Conservation (phyloP, 2,797 vertebrate species). For the Rhinogobio ventralis region DNA sequence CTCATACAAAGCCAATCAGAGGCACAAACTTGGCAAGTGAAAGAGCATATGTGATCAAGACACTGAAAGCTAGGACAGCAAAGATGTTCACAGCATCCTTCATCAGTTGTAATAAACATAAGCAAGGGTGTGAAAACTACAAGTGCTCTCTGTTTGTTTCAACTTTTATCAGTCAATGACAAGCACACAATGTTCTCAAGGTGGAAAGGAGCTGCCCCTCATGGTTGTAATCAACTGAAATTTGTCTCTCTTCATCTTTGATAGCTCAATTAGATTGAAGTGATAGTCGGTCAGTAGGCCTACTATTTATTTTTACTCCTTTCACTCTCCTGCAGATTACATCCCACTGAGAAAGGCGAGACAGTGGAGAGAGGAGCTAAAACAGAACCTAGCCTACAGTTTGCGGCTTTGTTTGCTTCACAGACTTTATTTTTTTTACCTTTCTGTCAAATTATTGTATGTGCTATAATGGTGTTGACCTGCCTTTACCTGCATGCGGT, state of each 20-base stretch:
- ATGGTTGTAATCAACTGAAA: constrained; percentile 20
- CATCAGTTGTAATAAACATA: constrained; percentile 23
- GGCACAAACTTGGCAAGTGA: constrained; percentile 30
- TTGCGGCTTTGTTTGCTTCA: constrained; percentile 40
- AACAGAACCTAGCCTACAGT: constrained; percentile 14
- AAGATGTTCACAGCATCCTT: constrained; percentile 18
- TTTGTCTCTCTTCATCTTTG: constrained; percentile 12
- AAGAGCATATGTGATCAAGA: constrained; percentile 49
- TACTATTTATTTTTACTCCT: constrained; percentile 7
- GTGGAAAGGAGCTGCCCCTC: neutral
- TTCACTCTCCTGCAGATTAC: constrained; percentile 13
- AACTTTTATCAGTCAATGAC: constrained; percentile 10
- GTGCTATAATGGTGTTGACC: constrained; percentile 13
- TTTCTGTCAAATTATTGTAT: constrained; percentile 27
- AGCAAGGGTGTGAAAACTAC: neutral
- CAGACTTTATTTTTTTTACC: neutral
- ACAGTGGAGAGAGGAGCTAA: constrained; percentile 25
- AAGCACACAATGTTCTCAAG: constrained; percentile 21
- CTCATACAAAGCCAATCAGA: constrained; percentile 30
- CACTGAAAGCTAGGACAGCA: constrained; percentile 21
- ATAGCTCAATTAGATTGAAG: constrained; percentile 28
- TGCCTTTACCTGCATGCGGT: constrained; percentile 17
- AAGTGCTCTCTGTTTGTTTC: constrained; percentile 22
- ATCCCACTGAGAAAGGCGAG: constrained; percentile 7
- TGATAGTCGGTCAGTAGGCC: constrained; percentile 1